These are phyloP conservation scores for Forpus xanthops DNA, from an alignment of 2,797 vertebrate genomes.

Conservation along the genomic window DNA sequence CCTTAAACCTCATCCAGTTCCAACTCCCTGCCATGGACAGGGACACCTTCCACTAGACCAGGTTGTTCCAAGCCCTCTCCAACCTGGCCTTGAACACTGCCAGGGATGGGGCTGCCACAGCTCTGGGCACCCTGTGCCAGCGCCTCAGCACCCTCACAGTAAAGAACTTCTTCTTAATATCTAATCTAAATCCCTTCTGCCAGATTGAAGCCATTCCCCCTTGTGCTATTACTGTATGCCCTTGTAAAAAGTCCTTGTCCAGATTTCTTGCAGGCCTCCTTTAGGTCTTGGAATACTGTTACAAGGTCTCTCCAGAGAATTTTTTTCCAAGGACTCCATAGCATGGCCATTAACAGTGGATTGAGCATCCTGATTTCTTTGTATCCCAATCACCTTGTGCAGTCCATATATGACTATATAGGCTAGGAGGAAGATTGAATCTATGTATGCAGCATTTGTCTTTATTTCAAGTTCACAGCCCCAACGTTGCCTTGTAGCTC, in stretches of 20 bases:
- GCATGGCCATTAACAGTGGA: not conserved
- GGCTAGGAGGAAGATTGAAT: not conserved
- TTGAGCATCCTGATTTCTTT: not conserved
- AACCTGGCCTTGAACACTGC: not conserved
- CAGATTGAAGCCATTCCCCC: not conserved
- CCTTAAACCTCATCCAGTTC: not conserved
- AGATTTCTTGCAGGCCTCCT: not conserved
- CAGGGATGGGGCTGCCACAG: fast-evolving
- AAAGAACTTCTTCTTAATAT: not conserved
- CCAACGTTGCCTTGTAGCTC: not conserved
- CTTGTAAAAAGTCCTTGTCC: not conserved
- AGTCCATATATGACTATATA: not conserved
- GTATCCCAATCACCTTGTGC: not conserved
- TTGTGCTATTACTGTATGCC: not conserved
- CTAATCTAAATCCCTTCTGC: not conserved
- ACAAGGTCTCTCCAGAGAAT: not conserved
- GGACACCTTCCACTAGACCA: not conserved
- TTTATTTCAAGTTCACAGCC: not conserved
- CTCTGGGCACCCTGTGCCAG: not conserved
- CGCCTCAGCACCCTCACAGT: not conserved
- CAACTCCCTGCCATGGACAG: not conserved
- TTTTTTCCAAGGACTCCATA: not conserved
- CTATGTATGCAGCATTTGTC: not conserved
- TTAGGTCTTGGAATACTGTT: not conserved
- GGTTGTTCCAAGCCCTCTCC: not conserved